Evolutionary conservation across 2,888 invertebrate genomes (phyloP), one percentile per base, ranked within the genome.

Genomic region (Amiota mariae): DNA sequence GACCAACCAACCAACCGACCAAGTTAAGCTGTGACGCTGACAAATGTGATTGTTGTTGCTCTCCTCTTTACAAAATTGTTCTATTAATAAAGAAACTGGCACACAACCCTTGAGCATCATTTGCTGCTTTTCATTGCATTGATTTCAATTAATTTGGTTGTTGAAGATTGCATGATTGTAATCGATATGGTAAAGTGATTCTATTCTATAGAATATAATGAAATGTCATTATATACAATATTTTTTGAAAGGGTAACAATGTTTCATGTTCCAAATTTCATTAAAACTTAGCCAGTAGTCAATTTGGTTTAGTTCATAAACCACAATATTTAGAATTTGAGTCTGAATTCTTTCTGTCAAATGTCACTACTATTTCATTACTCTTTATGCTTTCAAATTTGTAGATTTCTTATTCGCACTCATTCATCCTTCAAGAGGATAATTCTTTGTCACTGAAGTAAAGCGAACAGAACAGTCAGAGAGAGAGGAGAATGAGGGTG

Each of bases 61-160:
- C 6, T 36, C 3, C 36, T 4, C 8, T 6, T 36, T 36, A 36
- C 6, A 36, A 1, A 6, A 6, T 36, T 36, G 36, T 36, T 4
- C 36, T 36, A 36, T 36, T 0, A 36, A 3, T 67, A 61, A 61
- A 75, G 68, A 77, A 76, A 13, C 51, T 20, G 15, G 18, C 54
- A 48, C 70, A 73, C 76, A 81, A 79, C 80, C 80, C 80, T 81
- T 81, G 56, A 71, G 77, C 80, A 85, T 1, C 24, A 24, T 24
- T 24, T 24, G 3, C 4, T 36, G 36, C 36, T 84, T 84, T 86
- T 82, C 84, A 84, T 86, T 86, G 84, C 84, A 84, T 86, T 86
- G 85, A 84, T 86, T 84, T 86, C 84, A 84, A 84, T 86, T 84
- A 84, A 86, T 85, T 84, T 85, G 76, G 80, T 80, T 76, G 66